A percentile compares a stretch with the other conserved stretches of the same genome.
These are phyloP conservation scores for Agrotis segetum DNA, from an alignment of 2,888 invertebrate species.

Conservation along the genomic window DNA sequence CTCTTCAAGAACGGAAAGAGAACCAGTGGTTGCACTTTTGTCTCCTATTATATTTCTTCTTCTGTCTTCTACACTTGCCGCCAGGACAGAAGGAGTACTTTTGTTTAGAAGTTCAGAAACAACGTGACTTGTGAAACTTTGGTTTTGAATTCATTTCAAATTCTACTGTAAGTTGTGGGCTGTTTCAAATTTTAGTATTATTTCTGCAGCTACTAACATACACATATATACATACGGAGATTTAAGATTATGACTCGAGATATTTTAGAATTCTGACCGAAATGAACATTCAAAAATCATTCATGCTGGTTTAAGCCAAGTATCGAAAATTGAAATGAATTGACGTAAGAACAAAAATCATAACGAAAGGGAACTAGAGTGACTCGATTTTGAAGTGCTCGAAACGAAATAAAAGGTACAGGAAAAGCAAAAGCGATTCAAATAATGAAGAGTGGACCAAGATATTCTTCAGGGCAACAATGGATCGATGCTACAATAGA, in stretches of 20 bases:
- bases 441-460: slow-evolving; percentile 40
- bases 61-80: too few species aligned
- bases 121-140: background rate
- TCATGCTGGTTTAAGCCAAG: background rate
- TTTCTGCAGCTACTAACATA: slow-evolving; percentile 1
- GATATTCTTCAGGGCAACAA: slow-evolving; percentile 66
- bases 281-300: background rate
- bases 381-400: background rate
- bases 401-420: background rate
- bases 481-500: slow-evolving; percentile 65
- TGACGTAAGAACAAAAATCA: background rate
- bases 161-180: background rate
- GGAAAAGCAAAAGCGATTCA: slow-evolving; percentile 5
- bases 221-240: too few species aligned
- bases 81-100: background rate
- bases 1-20: too few species aligned
- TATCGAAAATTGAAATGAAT: background rate
- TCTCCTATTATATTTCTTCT: too few species aligned
- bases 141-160: background rate
- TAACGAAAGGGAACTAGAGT: background rate
- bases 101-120: background rate
- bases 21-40: background rate
- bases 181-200: background rate
- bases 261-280: background rate
- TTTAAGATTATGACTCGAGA: background rate